Percentiles rank a stretch among this genome's conserved stretches.
Conservation (phyloP, 2,888 invertebrate species). For the Parascotia fuliginaria region DNA sequence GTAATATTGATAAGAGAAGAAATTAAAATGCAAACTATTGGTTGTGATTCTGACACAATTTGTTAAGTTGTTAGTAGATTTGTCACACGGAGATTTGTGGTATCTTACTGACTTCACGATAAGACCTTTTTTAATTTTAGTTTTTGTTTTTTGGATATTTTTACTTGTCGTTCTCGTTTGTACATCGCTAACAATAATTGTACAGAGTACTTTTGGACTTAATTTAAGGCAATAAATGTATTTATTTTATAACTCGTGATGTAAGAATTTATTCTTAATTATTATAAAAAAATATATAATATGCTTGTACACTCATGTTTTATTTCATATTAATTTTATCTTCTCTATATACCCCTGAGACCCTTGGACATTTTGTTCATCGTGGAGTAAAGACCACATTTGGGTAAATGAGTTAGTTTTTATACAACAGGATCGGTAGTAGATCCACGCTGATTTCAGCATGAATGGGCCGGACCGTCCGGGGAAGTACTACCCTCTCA, state of each 20-base stretch:
- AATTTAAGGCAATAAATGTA: constrained; percentile 86
- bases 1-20: constrained; percentile 83
- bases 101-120: constrained; percentile 73
- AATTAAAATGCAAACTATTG: constrained; percentile 85
- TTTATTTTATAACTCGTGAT: constrained; percentile 86
- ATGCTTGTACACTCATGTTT: constrained; percentile 83
- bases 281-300: constrained; percentile 85
- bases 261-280: constrained; percentile 86
- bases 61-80: constrained; percentile 83
- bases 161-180: constrained; percentile 84
- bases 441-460: too few relatives aligned
- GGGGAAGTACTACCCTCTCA: too few relatives aligned
- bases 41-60: constrained; percentile 86
- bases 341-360: neutral
- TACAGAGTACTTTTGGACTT: constrained; percentile 86
- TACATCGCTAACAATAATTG: constrained; percentile 86
- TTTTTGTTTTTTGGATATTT: constrained; percentile 74
- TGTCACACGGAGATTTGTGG: constrained; percentile 72
- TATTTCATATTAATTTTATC: constrained; percentile 45
- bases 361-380: too few relatives aligned
- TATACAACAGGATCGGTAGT: too few relatives aligned
- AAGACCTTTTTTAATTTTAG: constrained; percentile 72
- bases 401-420: too few relatives aligned
- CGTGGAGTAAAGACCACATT: too few relatives aligned
- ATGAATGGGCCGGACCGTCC: too few relatives aligned